Percentiles rank a stretch among this genome's conserved stretches.
phyloP scores from a whole-genome alignment of 1,140 invertebrate genomes.

The Drosophila lowei region DNA sequence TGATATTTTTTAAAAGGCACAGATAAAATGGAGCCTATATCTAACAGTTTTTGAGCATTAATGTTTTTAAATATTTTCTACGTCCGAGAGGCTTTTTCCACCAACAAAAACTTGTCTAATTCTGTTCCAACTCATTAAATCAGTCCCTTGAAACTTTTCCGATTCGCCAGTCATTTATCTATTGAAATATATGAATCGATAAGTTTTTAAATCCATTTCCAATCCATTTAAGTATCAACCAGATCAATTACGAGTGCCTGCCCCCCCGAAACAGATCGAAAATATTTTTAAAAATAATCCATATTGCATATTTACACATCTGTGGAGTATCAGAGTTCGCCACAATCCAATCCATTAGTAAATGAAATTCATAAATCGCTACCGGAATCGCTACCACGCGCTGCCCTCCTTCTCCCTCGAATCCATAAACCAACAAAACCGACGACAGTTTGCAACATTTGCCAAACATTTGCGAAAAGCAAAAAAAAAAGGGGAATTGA shows the following conservation, averaged over 20 bases:
- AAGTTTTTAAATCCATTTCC: neutral
- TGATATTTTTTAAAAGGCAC: too few relatives aligned
- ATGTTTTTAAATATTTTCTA: too few relatives aligned
- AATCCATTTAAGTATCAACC: slow-evolving; percentile 21
- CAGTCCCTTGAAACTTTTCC: too few relatives aligned
- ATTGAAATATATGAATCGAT: too few relatives aligned
- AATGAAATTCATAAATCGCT: slow-evolving; percentile 78
- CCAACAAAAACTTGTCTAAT: too few relatives aligned
- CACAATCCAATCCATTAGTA: slow-evolving; percentile 72
- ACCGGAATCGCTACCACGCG: neutral
- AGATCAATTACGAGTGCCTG: too few relatives aligned
- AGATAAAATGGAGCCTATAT: too few relatives aligned
- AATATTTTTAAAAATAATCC: slow-evolving; percentile 54
- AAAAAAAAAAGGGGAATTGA: slow-evolving; percentile 39
- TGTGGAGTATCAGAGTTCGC: slow-evolving; percentile 60
- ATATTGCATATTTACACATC: slow-evolving; percentile 68
- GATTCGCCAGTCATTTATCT: too few relatives aligned
- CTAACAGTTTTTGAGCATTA: too few relatives aligned
- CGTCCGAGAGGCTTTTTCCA: too few relatives aligned
- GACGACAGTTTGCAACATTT: slow-evolving; percentile 71
- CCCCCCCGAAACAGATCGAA: too few relatives aligned
- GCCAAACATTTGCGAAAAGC: slow-evolving; percentile 58
- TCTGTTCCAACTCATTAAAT: neutral
- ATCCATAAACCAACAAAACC: slow-evolving; percentile 18
- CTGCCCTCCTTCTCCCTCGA: slow-evolving; percentile 10